Conservation (phyloP, 2,888 invertebrate genomes). For the Plebejus anna region DNA sequence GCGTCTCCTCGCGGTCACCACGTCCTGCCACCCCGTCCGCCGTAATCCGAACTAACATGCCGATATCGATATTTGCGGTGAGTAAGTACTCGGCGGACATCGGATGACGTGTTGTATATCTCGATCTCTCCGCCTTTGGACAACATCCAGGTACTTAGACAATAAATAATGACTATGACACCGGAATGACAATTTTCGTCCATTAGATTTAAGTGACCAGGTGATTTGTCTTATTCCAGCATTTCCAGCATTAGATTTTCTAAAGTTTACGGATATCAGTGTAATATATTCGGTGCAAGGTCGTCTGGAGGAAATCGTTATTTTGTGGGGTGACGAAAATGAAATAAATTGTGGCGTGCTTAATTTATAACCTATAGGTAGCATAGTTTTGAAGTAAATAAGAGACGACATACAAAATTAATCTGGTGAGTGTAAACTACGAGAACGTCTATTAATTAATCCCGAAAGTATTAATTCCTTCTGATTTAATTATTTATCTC, state of each 20-base stretch:
- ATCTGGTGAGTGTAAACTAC: background rate
- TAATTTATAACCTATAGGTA: slow-evolving; percentile 8
- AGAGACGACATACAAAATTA: background rate
- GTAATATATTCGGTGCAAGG: background rate
- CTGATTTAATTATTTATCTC: background rate
- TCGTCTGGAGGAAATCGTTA: slow-evolving; percentile 11
- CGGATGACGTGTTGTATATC: slow-evolving; percentile 52
- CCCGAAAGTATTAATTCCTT: background rate
- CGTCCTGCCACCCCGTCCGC: slow-evolving; percentile 59
- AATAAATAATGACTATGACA: slow-evolving; percentile 23
- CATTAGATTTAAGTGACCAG: slow-evolving; percentile 14
- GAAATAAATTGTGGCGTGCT: slow-evolving; percentile 4
- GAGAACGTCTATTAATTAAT: background rate
- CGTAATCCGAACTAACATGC: slow-evolving; percentile 70
- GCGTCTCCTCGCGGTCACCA: slow-evolving; percentile 71
- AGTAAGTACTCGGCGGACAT: slow-evolving; percentile 58
- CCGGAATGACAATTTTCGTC: background rate
- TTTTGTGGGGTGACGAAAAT: background rate
- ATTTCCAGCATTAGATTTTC: background rate
- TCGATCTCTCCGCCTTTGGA: slow-evolving; percentile 48
- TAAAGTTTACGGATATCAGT: slow-evolving; percentile 7
- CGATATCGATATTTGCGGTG: slow-evolving; percentile 76
- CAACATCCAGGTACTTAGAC: slow-evolving; percentile 57
- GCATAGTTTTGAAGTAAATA: background rate
- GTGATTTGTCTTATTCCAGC: background rate